Conservation (phyloP, 2,113 vertebrate species). For the Lampris incognitus region DNA sequence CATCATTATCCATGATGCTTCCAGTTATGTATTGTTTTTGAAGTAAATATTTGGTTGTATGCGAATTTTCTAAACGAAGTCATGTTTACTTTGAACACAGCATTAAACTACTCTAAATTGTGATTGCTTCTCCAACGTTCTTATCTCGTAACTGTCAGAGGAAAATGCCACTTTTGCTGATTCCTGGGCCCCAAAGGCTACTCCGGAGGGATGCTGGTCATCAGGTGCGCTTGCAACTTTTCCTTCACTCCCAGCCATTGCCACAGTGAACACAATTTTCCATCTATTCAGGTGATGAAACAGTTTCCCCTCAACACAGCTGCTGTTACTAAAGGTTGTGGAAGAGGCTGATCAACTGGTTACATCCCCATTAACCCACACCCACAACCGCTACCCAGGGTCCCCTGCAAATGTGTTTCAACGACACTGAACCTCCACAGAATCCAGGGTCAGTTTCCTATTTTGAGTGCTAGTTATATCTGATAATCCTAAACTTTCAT, state of each 20-base stretch:
- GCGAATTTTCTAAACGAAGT: background rate
- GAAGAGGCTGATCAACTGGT: background rate
- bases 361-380: background rate
- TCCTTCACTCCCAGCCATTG: slow-evolving; percentile 29
- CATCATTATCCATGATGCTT: too few relatives aligned
- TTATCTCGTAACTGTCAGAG: slow-evolving; percentile 35
- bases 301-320: slow-evolving; percentile 33
- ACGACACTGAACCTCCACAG: too few relatives aligned
- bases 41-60: too few relatives aligned
- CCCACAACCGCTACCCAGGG: too few relatives aligned
- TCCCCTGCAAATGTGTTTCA: too few relatives aligned
- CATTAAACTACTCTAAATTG: slow-evolving; percentile 3
- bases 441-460: too few relatives aligned
- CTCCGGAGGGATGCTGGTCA: slow-evolving; percentile 50
- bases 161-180: slow-evolving; percentile 49
- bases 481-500: too few relatives aligned
- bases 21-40: too few relatives aligned
- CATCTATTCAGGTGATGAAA: slow-evolving; percentile 71
- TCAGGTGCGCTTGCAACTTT: slow-evolving; percentile 47
- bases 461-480: too few relatives aligned
- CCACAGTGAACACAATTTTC: slow-evolving; percentile 56
- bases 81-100: slow-evolving; percentile 30
- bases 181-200: slow-evolving; percentile 41
- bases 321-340: background rate
- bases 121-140: slow-evolving; percentile 22